These are phyloP conservation scores for Cheilosia pagana DNA, from an alignment of 2,888 invertebrate genomes.

Conservation along the genomic window DNA sequence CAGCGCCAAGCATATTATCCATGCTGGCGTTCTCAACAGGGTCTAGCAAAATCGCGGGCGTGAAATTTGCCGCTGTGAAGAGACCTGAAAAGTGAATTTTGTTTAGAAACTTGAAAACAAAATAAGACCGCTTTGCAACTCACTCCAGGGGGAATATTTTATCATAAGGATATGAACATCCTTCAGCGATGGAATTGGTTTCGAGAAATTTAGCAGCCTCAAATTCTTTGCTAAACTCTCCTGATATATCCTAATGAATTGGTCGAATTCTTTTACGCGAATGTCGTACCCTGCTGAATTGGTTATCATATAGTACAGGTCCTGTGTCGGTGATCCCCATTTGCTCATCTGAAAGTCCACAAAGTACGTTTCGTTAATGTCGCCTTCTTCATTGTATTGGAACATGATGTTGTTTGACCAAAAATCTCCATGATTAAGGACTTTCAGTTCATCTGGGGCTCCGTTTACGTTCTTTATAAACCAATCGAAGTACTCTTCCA, in stretches of 20 bases:
- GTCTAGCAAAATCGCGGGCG: slow-evolving; percentile 78
- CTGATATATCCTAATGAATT: slow-evolving; percentile 80
- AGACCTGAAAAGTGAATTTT: slow-evolving; percentile 76
- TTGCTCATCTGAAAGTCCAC: too few relatives aligned
- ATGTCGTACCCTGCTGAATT: too few relatives aligned
- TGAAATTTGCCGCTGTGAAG: slow-evolving; percentile 77
- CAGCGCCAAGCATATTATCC: slow-evolving; percentile 76
- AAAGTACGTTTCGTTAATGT: too few relatives aligned
- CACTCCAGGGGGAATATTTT: slow-evolving; percentile 78
- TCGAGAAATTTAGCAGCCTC: slow-evolving; percentile 77
- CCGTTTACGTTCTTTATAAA: slow-evolving; percentile 22
- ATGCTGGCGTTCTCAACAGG: slow-evolving; percentile 78
- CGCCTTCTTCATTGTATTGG: too few relatives aligned
- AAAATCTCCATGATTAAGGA: too few relatives aligned
- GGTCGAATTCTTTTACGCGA: slow-evolving; percentile 80
- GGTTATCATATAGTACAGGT: too few relatives aligned
- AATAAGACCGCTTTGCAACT: slow-evolving; percentile 13
- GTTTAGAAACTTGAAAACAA: neutral
- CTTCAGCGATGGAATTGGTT: slow-evolving; percentile 77
- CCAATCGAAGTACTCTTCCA: neutral
- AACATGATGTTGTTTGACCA: too few relatives aligned
- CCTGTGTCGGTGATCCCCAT: too few relatives aligned
- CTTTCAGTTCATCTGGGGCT: slow-evolving; percentile 76
- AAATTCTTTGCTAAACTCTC: slow-evolving; percentile 77
- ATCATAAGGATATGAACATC: slow-evolving; percentile 81